These are phyloP conservation scores for Allophyes oxyacanthae DNA, from an alignment of 2,888 invertebrate genomes.

Conservation along the genomic window DNA sequence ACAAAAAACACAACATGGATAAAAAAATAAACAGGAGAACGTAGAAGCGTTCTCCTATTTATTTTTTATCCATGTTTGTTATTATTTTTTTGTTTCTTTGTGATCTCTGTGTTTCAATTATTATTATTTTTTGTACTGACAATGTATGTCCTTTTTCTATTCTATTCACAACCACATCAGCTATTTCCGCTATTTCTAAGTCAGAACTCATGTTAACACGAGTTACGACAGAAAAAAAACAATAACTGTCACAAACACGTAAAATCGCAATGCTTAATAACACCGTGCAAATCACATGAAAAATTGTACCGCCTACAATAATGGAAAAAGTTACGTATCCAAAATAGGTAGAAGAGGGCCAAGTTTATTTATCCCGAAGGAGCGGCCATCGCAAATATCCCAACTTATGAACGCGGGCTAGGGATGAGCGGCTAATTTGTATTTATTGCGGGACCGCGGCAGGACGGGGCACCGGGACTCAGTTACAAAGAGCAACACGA, in stretches of 20 bases:
- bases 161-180: no score
- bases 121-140: no score
- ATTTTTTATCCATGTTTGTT: no score
- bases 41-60: no score
- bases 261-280: slow-evolving; percentile 15
- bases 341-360: slow-evolving; percentile 25
- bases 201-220: no score
- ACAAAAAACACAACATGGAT: no score
- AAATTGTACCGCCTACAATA: slow-evolving; percentile 21
- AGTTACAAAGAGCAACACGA: slow-evolving; percentile 32
- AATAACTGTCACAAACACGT: slow-evolving; percentile 2
- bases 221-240: no score
- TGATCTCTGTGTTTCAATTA: no score
- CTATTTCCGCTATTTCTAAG: no score
- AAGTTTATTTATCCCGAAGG: slow-evolving; percentile 41
- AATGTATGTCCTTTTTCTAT: no score
- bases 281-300: slow-evolving; percentile 21
- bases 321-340: slow-evolving; percentile 31
- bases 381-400: slow-evolving; percentile 38
- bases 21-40: no score
- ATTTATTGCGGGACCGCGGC: slow-evolving; percentile 57
- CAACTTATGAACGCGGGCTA: slow-evolving; percentile 46
- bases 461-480: slow-evolving; percentile 35
- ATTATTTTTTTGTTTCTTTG: no score
- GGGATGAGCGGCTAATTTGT: slow-evolving; percentile 58